Evolutionary conservation across 2,113 vertebrate genomes (phyloP).

Genomic region (Alethe diademata): DNA sequence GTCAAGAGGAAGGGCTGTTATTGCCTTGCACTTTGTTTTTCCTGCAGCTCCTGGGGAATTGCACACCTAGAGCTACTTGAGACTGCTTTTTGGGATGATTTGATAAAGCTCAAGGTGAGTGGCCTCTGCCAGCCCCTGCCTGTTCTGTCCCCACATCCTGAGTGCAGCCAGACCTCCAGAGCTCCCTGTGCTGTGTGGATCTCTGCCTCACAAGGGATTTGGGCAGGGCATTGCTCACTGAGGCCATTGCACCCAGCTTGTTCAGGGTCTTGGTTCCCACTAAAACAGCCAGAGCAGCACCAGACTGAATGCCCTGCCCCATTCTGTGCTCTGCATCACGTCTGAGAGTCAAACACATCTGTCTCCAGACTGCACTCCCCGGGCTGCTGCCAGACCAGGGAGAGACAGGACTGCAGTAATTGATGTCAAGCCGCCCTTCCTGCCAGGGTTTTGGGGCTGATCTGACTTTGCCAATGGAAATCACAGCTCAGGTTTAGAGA

Average conservation of each 20-base stretch:
- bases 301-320: background rate
- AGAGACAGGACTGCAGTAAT: background rate
- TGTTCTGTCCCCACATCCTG: background rate
- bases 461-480: background rate
- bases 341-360: background rate
- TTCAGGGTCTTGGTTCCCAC: background rate
- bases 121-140: background rate
- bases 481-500: background rate
- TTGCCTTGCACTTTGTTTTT: background rate
- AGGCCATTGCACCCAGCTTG: background rate
- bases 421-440: slow-evolving; percentile 30
- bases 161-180: background rate
- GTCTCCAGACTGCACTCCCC: background rate
- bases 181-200: background rate
- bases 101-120: background rate
- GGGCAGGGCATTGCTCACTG: background rate
- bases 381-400: background rate
- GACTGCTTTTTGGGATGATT: background rate
- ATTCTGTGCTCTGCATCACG: background rate
- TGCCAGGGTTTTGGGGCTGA: background rate
- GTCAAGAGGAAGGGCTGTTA: background rate
- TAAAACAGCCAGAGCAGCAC: background rate
- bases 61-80: background rate
- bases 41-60: background rate
- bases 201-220: background rate